These are phyloP conservation scores for Stictonetta naevosa DNA, from an alignment of 2,113 vertebrate species.

Conservation along the genomic window DNA sequence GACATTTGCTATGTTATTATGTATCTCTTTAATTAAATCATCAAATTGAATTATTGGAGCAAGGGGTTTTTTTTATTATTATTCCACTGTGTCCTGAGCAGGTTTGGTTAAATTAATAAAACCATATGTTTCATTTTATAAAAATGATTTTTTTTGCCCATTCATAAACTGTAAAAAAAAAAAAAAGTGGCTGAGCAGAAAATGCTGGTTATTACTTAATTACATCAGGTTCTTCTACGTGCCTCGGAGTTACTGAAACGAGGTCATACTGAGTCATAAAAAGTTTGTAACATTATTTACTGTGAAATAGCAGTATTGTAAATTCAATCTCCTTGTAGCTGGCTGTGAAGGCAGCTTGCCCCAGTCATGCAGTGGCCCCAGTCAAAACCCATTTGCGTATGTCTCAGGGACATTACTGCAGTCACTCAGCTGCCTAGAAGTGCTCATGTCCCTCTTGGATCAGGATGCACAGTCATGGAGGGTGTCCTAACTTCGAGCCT, in stretches of 20 bases:
- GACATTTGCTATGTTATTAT: conserved; percentile 61
- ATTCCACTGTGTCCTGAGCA: conserved; percentile 70
- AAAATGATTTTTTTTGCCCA: conserved; percentile 52
- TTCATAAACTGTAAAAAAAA: conserved; percentile 58
- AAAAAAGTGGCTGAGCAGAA: background rate
- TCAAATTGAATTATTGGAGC: conserved; percentile 73
- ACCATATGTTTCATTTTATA: conserved; percentile 70
- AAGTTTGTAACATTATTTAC: conserved; percentile 46
- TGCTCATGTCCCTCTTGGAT: background rate
- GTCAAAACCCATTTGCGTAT: background rate
- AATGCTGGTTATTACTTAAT: conserved; percentile 55
- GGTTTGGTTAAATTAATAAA: conserved; percentile 80
- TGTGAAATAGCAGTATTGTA: conserved; percentile 15
- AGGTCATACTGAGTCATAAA: conserved; percentile 51
- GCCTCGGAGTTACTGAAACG: conserved; percentile 38
- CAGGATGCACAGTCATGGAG: background rate
- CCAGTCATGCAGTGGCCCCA: background rate
- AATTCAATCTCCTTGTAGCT: background rate
- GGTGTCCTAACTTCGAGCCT: background rate
- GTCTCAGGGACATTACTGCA: background rate
- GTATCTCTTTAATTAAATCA: conserved; percentile 76
- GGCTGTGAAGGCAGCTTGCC: background rate
- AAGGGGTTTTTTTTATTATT: conserved; percentile 42
- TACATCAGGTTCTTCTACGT: background rate
- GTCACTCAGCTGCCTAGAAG: background rate